Conservation (phyloP, 2,113 vertebrate genomes). For the Sigmodon hispidus region DNA sequence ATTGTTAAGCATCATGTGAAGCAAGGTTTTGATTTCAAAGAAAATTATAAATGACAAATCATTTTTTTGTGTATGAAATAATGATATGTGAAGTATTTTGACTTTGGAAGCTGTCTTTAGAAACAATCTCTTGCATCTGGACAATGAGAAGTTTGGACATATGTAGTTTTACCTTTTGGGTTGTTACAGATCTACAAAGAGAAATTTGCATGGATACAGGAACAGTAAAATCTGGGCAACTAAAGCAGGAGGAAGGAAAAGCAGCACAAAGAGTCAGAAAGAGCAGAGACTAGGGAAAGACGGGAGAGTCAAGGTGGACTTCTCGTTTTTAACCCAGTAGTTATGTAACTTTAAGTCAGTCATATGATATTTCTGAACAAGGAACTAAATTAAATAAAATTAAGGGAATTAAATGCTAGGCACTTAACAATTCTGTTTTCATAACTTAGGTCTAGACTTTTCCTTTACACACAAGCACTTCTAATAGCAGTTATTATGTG, state of each 20-base stretch:
- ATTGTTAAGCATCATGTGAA: not conserved
- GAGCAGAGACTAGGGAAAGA: not conserved
- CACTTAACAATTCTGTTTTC: not conserved
- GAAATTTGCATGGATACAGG: not conserved
- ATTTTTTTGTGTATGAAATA: not conserved
- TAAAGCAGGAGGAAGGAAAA: not conserved
- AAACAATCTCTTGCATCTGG: not conserved
- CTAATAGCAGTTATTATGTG: not conserved
- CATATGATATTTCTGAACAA: not conserved
- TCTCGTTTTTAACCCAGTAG: not conserved
- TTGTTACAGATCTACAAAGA: not conserved
- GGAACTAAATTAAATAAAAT: constrained; percentile 1
- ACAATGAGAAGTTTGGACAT: not conserved
- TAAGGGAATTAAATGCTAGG: not conserved
- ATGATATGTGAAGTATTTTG: not conserved
- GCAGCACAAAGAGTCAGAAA: not conserved
- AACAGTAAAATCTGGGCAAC: not conserved
- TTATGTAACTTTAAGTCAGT: not conserved
- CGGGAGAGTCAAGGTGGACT: not conserved
- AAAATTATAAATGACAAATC: not conserved
- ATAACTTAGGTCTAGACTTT: not conserved
- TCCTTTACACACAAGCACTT: not conserved
- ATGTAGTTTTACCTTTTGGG: not conserved
- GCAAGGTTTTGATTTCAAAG: not conserved
- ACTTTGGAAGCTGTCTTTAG: not conserved